A percentile compares a stretch with the other conserved stretches of the same genome.
Evolutionary conservation across 1,140 invertebrate species (phyloP).

Genomic region (Drosophila carrolli): DNA sequence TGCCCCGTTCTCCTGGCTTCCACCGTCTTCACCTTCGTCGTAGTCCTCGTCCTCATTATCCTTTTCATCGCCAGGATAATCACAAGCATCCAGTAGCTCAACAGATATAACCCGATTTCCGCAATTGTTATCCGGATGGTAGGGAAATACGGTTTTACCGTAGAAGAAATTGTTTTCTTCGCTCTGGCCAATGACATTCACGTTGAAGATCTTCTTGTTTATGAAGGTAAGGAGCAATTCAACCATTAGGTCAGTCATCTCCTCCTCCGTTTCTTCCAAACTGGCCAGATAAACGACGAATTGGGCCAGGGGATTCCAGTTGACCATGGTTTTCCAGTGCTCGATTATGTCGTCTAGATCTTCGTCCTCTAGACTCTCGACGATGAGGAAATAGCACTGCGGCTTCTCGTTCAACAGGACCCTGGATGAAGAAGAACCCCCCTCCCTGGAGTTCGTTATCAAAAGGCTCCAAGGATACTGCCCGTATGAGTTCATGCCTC

Average conservation of each 20-base stretch:
- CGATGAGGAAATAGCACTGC: constrained; percentile 73
- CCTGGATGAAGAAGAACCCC: background rate
- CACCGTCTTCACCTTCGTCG: background rate
- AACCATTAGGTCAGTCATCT: constrained; percentile 79
- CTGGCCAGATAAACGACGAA: constrained; percentile 73
- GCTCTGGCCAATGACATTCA: constrained; percentile 76
- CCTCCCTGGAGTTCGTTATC: constrained; percentile 28
- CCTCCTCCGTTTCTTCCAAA: constrained; percentile 75
- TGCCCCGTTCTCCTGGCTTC: background rate
- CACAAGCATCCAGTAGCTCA: constrained; percentile 70
- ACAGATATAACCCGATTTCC: constrained; percentile 77
- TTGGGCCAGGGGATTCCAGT: constrained; percentile 81
- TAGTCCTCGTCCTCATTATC: constrained; percentile 17
- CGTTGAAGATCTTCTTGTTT: constrained; percentile 77
- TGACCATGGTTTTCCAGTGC: constrained; percentile 67
- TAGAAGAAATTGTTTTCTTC: constrained; percentile 69
- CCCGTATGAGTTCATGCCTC: constrained; percentile 31
- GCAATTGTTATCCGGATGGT: constrained; percentile 80
- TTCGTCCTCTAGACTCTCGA: constrained; percentile 70
- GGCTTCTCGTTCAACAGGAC: constrained; percentile 66
- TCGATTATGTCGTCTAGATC: constrained; percentile 66
- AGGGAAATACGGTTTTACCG: constrained; percentile 73
- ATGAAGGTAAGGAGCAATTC: constrained; percentile 72
- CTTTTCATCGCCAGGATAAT: constrained; percentile 40
- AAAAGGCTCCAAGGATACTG: constrained; percentile 59